Evolutionary conservation across 2,797 vertebrate species (phyloP).

Genomic region (Etheostoma nigrum): DNA sequence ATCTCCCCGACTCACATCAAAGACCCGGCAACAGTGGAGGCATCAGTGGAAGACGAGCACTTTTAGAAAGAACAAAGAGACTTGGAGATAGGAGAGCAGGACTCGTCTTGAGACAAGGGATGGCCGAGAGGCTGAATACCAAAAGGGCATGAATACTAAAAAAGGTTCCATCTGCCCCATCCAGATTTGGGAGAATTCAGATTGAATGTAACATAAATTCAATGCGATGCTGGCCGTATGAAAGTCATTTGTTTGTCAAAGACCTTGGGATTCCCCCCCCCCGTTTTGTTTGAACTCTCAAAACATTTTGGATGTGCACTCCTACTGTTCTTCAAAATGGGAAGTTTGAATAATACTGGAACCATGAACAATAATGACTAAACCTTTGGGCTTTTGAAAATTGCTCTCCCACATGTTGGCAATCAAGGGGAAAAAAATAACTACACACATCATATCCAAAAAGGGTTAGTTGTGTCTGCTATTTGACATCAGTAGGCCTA

Average conservation of each 20-base stretch:
- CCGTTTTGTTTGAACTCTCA: slow-evolving; percentile 5
- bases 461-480: too few species aligned
- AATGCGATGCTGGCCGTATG: slow-evolving; percentile 38
- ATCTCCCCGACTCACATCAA: slow-evolving; percentile 81
- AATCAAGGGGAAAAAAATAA: too few species aligned
- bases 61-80: slow-evolving; percentile 83
- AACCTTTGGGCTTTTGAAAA: too few species aligned
- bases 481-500: too few species aligned
- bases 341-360: slow-evolving; percentile 19
- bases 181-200: slow-evolving; percentile 56
- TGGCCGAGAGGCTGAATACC: slow-evolving; percentile 77
- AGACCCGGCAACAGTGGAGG: slow-evolving; percentile 71
- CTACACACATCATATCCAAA: too few species aligned
- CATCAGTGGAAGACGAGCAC: slow-evolving; percentile 73
- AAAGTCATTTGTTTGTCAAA: slow-evolving; percentile 53
- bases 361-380: neutral
- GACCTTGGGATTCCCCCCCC: slow-evolving; percentile 11
- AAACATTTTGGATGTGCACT: slow-evolving; percentile 31
- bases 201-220: slow-evolving; percentile 52
- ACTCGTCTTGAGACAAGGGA: slow-evolving; percentile 67
- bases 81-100: slow-evolving; percentile 65
- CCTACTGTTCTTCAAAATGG: slow-evolving; percentile 20
- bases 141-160: slow-evolving; percentile 73
- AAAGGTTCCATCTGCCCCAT: slow-evolving; percentile 62
- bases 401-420: too few species aligned